A percentile compares a stretch with the other conserved stretches of the same genome.
Conservation (phyloP, 2,888 invertebrate genomes). For the Ellobium chinense region DNA sequence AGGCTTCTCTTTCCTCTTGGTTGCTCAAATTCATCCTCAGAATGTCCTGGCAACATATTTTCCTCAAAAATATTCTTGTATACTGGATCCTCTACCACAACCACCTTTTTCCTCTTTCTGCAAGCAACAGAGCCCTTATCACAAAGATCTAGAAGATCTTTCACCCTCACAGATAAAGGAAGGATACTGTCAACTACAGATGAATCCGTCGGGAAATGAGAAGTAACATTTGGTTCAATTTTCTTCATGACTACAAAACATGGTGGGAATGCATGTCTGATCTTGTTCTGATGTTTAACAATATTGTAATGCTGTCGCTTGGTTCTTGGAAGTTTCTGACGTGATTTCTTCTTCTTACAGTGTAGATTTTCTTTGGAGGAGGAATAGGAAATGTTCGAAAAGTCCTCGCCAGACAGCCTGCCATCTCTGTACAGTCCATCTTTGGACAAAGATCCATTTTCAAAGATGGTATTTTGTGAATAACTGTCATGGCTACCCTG, state of each 20-base stretch:
- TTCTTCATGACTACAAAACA: slow-evolving; percentile 41
- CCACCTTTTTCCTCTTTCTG: neutral
- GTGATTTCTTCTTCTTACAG: neutral
- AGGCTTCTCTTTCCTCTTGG: slow-evolving; percentile 19
- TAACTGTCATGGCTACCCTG: neutral
- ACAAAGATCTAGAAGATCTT: slow-evolving; percentile 29
- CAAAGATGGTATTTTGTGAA: neutral
- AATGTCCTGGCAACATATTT: neutral
- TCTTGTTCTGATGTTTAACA: slow-evolving; percentile 29
- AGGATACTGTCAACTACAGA: neutral
- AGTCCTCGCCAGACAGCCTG: neutral
- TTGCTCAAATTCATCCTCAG: slow-evolving; percentile 24
- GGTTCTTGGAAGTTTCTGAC: neutral
- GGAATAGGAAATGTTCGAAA: slow-evolving; percentile 31
- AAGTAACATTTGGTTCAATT: neutral
- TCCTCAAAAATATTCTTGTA: slow-evolving; percentile 37
- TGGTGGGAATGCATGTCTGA: slow-evolving; percentile 36
- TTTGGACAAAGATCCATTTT: neutral
- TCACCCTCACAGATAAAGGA: slow-evolving; percentile 23
- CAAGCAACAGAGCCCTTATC: slow-evolving; percentile 16
- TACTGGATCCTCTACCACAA: neutral
- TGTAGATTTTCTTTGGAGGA: slow-evolving; percentile 34
- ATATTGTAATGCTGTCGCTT: slow-evolving; percentile 12
- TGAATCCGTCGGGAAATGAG: neutral
- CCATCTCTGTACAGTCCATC: neutral